Conservation (phyloP, 2,888 invertebrate genomes). For the Cactoblastis cactorum region DNA sequence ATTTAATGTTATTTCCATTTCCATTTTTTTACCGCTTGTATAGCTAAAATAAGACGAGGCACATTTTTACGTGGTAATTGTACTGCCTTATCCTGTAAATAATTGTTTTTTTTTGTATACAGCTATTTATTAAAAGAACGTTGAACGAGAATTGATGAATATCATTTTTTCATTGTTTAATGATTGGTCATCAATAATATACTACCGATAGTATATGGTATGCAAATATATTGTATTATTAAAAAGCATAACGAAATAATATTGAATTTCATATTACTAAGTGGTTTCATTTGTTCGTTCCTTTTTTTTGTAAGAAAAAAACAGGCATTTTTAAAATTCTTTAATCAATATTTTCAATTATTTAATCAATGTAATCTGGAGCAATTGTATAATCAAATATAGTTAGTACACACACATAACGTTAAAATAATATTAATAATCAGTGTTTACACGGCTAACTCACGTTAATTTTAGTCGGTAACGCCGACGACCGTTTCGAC, state of each 20-base stretch:
- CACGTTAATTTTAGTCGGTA: too few relatives aligned
- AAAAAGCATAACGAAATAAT: constrained; percentile 79
- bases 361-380: constrained; percentile 14
- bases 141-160: constrained; percentile 75
- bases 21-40: constrained; percentile 76
- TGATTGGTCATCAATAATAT: constrained; percentile 77
- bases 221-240: constrained; percentile 79
- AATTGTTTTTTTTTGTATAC: constrained; percentile 80
- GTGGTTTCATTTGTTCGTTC: constrained; percentile 52
- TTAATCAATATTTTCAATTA: constrained; percentile 11
- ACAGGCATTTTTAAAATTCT: not conserved
- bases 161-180: constrained; percentile 76
- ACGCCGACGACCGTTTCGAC: too few relatives aligned
- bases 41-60: constrained; percentile 74
- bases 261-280: constrained; percentile 76
- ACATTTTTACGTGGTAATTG: constrained; percentile 74
- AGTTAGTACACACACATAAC: not conserved
- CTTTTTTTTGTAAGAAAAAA: not conserved
- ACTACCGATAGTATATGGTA: constrained; percentile 77
- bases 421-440: too few relatives aligned
- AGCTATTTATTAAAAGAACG: constrained; percentile 80
- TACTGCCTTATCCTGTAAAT: constrained; percentile 79
- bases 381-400: constrained; percentile 1
- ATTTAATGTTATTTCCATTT: constrained; percentile 58
- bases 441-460: too few relatives aligned